Evolutionary conservation across 2,888 invertebrate genomes (phyloP).

Genomic region (Leptinotarsa tumamoca): DNA sequence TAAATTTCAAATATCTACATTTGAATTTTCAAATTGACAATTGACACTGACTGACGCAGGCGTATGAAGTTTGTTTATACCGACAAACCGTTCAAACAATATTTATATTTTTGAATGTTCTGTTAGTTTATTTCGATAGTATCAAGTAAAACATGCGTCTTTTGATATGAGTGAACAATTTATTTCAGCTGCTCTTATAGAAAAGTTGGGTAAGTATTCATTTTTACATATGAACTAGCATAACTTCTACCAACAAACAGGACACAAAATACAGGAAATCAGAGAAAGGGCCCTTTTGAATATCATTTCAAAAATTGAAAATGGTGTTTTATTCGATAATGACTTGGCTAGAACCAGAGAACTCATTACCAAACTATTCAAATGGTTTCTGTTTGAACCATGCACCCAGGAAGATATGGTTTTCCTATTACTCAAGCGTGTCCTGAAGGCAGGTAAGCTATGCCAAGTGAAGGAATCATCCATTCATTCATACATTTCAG

Average conservation of each 20-base stretch:
- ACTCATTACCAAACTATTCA: conserved; percentile 71
- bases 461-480: background rate
- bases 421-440: conserved; percentile 69
- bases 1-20: no score
- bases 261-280: conserved; percentile 65
- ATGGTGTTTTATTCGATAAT: conserved; percentile 73
- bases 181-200: conserved; percentile 59
- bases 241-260: conserved; percentile 51
- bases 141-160: conserved; percentile 1
- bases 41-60: conserved; percentile 24
- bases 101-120: conserved; percentile 12
- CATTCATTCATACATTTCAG: conserved; percentile 62
- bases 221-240: background rate
- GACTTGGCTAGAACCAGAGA: conserved; percentile 72
- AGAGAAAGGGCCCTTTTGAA: conserved; percentile 63
- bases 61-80: conserved; percentile 27
- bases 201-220: conserved; percentile 60
- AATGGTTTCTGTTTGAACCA: conserved; percentile 73
- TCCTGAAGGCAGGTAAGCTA: conserved; percentile 68
- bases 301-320: conserved; percentile 72
- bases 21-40: background rate
- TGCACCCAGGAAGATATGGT: conserved; percentile 71
- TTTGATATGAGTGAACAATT: conserved; percentile 44
- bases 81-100: background rate
- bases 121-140: conserved; percentile 16